A percentile compares a stretch with the other conserved stretches of the same genome.
These are phyloP conservation scores for Argyra leucocephala DNA, from an alignment of 2,888 invertebrate species.

Conservation along the genomic window DNA sequence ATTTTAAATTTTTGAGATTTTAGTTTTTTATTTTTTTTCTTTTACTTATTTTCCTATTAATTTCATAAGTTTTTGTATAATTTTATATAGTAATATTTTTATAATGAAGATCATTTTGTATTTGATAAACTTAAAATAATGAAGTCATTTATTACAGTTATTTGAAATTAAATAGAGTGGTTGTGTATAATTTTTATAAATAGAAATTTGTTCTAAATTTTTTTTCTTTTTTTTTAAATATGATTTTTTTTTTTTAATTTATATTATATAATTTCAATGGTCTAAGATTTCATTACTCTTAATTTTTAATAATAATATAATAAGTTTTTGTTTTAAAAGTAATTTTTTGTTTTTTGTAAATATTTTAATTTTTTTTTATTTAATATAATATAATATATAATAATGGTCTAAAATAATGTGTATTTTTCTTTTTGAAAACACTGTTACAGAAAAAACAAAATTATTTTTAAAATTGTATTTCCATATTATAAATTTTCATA, in stretches of 20 bases:
- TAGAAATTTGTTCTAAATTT: neutral
- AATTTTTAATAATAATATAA: neutral
- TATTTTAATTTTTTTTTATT: neutral
- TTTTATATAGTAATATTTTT: no score
- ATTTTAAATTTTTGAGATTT: no score
- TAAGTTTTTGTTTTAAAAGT: neutral
- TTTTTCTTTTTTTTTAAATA: neutral
- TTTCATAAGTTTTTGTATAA: no score
- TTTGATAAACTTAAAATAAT: no score
- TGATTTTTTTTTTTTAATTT: neutral
- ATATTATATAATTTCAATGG: neutral
- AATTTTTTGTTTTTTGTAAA: neutral
- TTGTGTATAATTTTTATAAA: neutral
- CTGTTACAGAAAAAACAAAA: neutral
- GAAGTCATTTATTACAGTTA: no score
- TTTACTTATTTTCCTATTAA: no score
- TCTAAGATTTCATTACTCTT: neutral
- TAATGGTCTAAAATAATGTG: conserved; percentile 6
- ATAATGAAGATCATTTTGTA: no score
- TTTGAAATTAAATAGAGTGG: no score
- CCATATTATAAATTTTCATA: conserved; percentile 30
- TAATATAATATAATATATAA: neutral
- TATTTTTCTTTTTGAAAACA: neutral
- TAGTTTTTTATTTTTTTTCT: no score
- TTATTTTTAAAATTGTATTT: conserved; percentile 14